Evolutionary conservation across 2,888 invertebrate species (phyloP).

Genomic region (Blomia tropicalis): DNA sequence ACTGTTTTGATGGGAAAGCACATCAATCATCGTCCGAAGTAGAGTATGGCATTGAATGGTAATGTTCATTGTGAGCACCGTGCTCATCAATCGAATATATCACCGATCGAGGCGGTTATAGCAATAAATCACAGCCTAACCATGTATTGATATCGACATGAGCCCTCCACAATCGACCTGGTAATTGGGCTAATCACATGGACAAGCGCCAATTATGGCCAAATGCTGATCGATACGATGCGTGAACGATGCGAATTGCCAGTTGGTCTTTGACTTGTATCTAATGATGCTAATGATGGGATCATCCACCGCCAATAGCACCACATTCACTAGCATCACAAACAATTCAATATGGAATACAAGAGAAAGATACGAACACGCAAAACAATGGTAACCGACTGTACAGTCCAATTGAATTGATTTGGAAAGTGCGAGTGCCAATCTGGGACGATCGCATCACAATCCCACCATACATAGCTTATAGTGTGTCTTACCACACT

Average conservation of each 20-base stretch:
- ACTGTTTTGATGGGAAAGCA: neutral
- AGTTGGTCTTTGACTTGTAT: neutral
- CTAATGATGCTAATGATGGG: neutral
- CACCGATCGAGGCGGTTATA: conserved; percentile 5
- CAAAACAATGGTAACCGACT: neutral
- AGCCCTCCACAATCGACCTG: neutral
- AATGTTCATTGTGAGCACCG: neutral
- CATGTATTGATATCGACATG: conserved; percentile 14
- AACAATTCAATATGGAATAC: no score
- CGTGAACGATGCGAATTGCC: neutral
- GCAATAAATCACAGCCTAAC: conserved; percentile 3
- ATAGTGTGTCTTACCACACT: no score
- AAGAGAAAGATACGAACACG: no score
- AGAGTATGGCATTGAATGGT: neutral
- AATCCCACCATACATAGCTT: neutral
- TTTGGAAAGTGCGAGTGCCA: neutral
- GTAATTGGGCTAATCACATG: conserved; percentile 12
- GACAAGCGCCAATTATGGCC: neutral
- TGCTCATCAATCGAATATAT: conserved; percentile 6
- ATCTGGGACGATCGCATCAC: neutral
- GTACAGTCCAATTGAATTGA: neutral
- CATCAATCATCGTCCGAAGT: conserved; percentile 5
- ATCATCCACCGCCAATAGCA: neutral
- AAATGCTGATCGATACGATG: conserved; percentile 6
- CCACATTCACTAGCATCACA: no score